Conservation (phyloP, 2,113 vertebrate species). For the Campylomormyrus tamandua region DNA sequence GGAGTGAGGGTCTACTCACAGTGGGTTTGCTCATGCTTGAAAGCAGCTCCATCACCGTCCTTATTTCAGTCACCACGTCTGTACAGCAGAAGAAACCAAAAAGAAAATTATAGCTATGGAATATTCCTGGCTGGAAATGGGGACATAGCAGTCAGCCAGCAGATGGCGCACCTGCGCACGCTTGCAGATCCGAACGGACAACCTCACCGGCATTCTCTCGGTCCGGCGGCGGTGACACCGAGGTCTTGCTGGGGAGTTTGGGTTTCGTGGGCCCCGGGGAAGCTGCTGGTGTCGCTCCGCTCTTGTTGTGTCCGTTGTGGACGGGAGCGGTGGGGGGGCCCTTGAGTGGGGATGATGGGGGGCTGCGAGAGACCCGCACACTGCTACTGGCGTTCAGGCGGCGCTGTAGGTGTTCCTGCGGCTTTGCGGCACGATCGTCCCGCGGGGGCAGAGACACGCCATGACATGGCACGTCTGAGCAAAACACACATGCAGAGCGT, state of each 20-base stretch:
- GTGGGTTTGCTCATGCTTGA: slow-evolving; percentile 58
- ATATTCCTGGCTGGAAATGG: not conserved
- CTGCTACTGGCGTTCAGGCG: slow-evolving; percentile 46
- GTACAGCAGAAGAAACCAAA: slow-evolving; percentile 9
- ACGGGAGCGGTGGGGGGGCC: slow-evolving; percentile 55
- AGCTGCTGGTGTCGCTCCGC: slow-evolving; percentile 37
- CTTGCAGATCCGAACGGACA: not conserved
- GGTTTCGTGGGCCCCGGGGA: slow-evolving; percentile 47
- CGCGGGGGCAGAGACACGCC: slow-evolving; percentile 56
- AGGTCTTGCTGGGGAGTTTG: slow-evolving; percentile 55
- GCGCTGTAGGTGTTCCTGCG: slow-evolving; percentile 64
- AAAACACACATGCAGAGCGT: not conserved
- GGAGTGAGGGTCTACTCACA: slow-evolving; percentile 51
- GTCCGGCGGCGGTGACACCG: slow-evolving; percentile 43
- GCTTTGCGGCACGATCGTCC: slow-evolving; percentile 62
- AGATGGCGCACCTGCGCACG: not conserved
- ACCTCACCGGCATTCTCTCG: slow-evolving; percentile 51
- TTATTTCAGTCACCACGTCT: slow-evolving; percentile 60
- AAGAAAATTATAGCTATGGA: not conserved
- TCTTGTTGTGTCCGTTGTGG: slow-evolving; percentile 54
- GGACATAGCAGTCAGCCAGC: not conserved
- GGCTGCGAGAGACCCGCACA: slow-evolving; percentile 49
- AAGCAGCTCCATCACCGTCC: slow-evolving; percentile 51
- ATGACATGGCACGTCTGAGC: slow-evolving; percentile 41
- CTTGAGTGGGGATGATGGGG: slow-evolving; percentile 56